Base-by-base conservation (phyloP, 1,140 invertebrate species). In the Pseudomyrmex gracilis region DNA sequence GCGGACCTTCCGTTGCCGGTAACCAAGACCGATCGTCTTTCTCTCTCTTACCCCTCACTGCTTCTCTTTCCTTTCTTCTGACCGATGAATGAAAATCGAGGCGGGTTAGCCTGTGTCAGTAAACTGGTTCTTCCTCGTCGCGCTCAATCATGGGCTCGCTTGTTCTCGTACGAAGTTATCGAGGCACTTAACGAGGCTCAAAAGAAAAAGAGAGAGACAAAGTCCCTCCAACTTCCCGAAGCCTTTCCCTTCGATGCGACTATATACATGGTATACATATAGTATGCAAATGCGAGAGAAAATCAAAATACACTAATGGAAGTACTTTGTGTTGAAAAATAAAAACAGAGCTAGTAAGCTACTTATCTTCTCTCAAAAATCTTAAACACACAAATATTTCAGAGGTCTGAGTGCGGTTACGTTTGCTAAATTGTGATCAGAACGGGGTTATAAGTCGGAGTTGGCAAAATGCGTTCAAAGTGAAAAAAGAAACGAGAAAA, bases 51-150 rank as follows among this genome's bases (percentile, higher is more conserved):
- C 24, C 1, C 22, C n/a, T n/a, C 5, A 34, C 34, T 34, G 34
- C 34, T 34, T 73, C 2, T 64, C 58, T 55, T 9, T 57, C n/a
- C n/a, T 20, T 70, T 1, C 76, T n/a, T 78, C 34, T 47, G 43
- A 22, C 66, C 76, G 66, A 80, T 80, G 76, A 80, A 80, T 80
- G 76, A 53, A 80, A 80, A 80, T 80, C 67, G 76, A 80, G 76
- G 76, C 53, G 66, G 76, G 71, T 34, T 80, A 71, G 66, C 67
- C 53, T 55, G 53, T 80, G 76, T 80, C 76, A 58, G 76, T 80
- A 80, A 80, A 80, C 76, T 80, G 76, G 66, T 80, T 80, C 76
- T 71, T 80, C 20, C 66, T 80, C 76, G 66, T 43, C 64, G 76
- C 76, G 64, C 76, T 78, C 76, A 78, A 78, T 78, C 64, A 78